These are phyloP conservation scores for Smithornis capensis DNA, from an alignment of 2,113 vertebrate genomes.

Conservation along the genomic window DNA sequence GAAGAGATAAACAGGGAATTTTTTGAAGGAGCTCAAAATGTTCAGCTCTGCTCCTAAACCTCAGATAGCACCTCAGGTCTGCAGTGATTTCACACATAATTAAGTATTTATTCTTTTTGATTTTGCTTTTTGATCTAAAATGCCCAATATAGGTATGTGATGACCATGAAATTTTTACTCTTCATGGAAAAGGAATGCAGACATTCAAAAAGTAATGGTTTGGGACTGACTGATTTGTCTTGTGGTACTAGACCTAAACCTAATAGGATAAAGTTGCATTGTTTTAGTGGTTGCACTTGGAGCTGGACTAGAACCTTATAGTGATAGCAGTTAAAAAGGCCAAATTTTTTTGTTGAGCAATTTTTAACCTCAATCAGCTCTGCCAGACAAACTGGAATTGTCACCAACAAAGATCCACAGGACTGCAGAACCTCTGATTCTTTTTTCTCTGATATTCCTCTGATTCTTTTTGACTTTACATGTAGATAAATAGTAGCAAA, in stretches of 20 bases:
- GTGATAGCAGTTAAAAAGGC: not conserved
- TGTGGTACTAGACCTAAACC: not conserved
- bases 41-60: not conserved
- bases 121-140: not conserved
- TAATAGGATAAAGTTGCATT: not conserved
- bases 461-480: not conserved
- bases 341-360: fast-evolving
- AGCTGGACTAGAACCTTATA: not conserved
- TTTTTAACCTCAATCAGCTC: not conserved
- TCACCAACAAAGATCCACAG: not conserved
- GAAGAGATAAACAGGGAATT: not conserved
- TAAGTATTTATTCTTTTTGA: not conserved
- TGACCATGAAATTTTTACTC: not conserved
- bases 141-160: not conserved
- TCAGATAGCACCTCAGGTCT: not conserved
- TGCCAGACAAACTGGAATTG: not conserved
- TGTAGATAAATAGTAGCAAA: not conserved
- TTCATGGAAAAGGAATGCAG: not conserved
- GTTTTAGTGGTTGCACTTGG: not conserved
- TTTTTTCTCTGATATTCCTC: too few species aligned
- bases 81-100: not conserved
- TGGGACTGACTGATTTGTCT: not conserved
- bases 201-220: not conserved
- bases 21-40: not conserved
- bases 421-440: not conserved